A percentile compares a stretch with the other conserved stretches of the same genome.
Evolutionary conservation across 2,888 invertebrate genomes (phyloP).

Genomic region (Lochmaea capreae): DNA sequence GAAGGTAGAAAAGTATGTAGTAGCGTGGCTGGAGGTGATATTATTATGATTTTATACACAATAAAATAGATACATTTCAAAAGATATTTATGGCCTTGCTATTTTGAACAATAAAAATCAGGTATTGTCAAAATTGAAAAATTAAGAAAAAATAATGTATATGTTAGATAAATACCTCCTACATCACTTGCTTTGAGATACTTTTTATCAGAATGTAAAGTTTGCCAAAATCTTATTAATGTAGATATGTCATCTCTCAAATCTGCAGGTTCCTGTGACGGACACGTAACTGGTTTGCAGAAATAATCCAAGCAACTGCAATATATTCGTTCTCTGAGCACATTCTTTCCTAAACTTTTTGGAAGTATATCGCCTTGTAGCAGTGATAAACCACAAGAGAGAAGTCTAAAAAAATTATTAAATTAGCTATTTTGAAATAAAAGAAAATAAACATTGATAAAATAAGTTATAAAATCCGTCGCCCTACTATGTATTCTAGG

Average conservation of each 20-base stretch:
- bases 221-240: slow-evolving; percentile 94
- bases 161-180: slow-evolving; percentile 70
- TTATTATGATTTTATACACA: too few species aligned
- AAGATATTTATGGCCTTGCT: too few species aligned
- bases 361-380: slow-evolving; percentile 93
- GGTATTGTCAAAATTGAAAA: too few species aligned
- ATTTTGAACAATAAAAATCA: neutral
- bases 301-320: slow-evolving; percentile 96
- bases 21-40: too few species aligned
- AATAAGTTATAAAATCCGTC: too few species aligned
- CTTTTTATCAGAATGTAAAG: slow-evolving; percentile 94
- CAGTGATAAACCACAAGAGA: slow-evolving; percentile 91
- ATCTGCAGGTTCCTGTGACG: slow-evolving; percentile 81
- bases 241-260: slow-evolving; percentile 90
- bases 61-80: too few species aligned
- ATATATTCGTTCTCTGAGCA: slow-evolving; percentile 94
- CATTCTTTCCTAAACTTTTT: slow-evolving; percentile 88
- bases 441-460: too few species aligned
- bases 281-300: slow-evolving; percentile 89
- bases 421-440: neutral
- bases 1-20: too few species aligned
- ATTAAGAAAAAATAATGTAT: neutral
- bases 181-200: slow-evolving; percentile 87
- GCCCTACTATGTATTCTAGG: too few species aligned
- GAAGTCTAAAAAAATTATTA: slow-evolving; percentile 69